Base-by-base conservation (phyloP, 2,797 vertebrate genomes). In the Lerista edwardsae region DNA sequence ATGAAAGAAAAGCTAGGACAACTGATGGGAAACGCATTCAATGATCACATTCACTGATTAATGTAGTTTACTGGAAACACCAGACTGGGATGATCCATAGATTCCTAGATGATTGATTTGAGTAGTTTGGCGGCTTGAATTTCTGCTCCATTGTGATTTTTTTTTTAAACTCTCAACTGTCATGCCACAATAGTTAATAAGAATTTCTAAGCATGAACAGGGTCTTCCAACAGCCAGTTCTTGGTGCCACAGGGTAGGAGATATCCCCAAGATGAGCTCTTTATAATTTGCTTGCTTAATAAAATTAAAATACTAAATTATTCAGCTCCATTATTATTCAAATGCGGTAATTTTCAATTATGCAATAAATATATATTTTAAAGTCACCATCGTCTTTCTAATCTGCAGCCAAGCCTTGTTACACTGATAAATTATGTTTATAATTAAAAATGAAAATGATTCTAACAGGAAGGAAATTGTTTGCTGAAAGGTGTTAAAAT, bases 381-480 rank as follows among this genome's bases (percentile, higher is more conserved):
- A 93, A 93, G 88, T 79, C 88, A 73, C 74, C 79, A 55, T 83
- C 79, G 10, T 90, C 31, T 89, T 89, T 34, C 34, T 87, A 93
- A 89, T 75, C 57, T 83, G 44, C 67, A 82, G 81, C 79, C 87
- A 82, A 71, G 87, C 80, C 76, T 85, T 86, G 57, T 65, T 91
- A 90, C 79, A 80, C 27, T 39, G 10, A 82, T 92, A 80, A 93
- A 79, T 90, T 90, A 86, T 84, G 88, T 95, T 93, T 88, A 88
- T 93, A 93, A 94, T 93, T 93, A 87, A 87, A 88, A 89, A 85
- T 74, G 69, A 87, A 89, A 94, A 93, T 90, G 0, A 79, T 87
- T 90, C 75, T 88, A 90, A 89, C 44, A 83, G 79, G 84, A 93
- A 87, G 76, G 23, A 84, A 91, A 84, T 87, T 92, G 64, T 91